Base-by-base conservation (phyloP, 2,113 vertebrate genomes). In the Eublepharis macularius region DNA sequence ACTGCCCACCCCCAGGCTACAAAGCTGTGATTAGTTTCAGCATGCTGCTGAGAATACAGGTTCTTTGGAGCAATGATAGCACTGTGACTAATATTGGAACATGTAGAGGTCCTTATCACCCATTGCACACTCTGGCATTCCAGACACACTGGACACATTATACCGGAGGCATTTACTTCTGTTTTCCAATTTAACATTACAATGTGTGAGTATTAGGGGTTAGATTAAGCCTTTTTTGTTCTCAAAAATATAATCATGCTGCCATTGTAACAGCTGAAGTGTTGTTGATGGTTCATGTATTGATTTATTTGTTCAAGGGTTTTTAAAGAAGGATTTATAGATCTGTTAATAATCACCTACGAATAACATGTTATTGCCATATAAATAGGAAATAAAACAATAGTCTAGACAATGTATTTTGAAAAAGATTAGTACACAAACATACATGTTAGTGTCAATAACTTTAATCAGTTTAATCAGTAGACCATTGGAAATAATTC, bases 11-110 rank as follows among this genome's bases (percentile, higher is more conserved):
- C 86, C 81, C 81, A 83, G 87, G 89, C 85, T 90, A 88, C 41
- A 81, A 82, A 76, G 80, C 85, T 74, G 63, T 80, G 92, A 91
- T 92, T 88, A 92, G 74, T 94, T 92, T 91, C 89, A 79, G 65
- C 86, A 79, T 49, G 39, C 85, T 91, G 19, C 87, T 83, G 88
- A 76, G 90, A 84, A 65, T 86, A 70, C 68, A 88, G 88, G 84
- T 82, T 85, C 57, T 87, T 88, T 89, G 74, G 83, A 49, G 65
- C 14, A 16, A 79, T 57, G 81, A 91, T 84, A 91, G 79, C 49
- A 6, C 51, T 90, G 70, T 49, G 85, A 54, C 47, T 86, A 82
- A 2, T 68, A 91, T 85, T 85, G 65, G 88, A 87, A 36, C 81
- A 85, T 86, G 82, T 88, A 83, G 78, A 84, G 41, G 77, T 89